These are phyloP conservation scores for Poeciliopsis prolifica DNA, from an alignment of 2,113 vertebrate species.

Conservation along the genomic window DNA sequence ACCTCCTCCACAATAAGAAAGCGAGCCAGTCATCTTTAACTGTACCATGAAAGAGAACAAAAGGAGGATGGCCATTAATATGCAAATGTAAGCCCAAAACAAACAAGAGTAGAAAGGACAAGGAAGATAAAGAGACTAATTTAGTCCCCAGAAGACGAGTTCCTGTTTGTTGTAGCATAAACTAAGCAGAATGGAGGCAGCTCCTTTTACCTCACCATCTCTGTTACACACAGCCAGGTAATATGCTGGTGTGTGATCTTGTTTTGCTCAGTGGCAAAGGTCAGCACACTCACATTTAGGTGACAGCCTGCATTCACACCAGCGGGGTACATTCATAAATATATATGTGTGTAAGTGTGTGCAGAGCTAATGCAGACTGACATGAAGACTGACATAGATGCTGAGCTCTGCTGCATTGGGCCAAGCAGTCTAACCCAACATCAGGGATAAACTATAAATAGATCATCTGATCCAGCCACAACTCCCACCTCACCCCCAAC, in stretches of 20 bases:
- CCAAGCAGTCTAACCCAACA: slow-evolving; percentile 65
- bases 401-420: slow-evolving; percentile 58
- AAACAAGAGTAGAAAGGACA: slow-evolving; percentile 25
- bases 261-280: slow-evolving; percentile 43
- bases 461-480: slow-evolving; percentile 43
- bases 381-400: slow-evolving; percentile 67
- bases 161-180: neutral
- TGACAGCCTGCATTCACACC: slow-evolving; percentile 15
- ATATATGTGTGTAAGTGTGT: slow-evolving; percentile 21
- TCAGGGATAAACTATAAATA: slow-evolving; percentile 78
- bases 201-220: slow-evolving; percentile 2
- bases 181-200: slow-evolving; percentile 4
- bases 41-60: slow-evolving; percentile 9
- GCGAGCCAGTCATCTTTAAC: slow-evolving; percentile 29
- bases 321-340: slow-evolving; percentile 6
- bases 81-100: slow-evolving; percentile 29
- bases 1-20: neutral
- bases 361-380: slow-evolving; percentile 49
- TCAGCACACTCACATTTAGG: slow-evolving; percentile 4
- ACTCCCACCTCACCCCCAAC: neutral
- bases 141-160: slow-evolving; percentile 15
- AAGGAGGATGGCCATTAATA: neutral
- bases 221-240: neutral
- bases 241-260: slow-evolving; percentile 25
- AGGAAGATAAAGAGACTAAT: slow-evolving; percentile 15